Evolutionary conservation across 92 coral and sea anemone species (phyloP).

Genomic region (Phenganax stokvisi): DNA sequence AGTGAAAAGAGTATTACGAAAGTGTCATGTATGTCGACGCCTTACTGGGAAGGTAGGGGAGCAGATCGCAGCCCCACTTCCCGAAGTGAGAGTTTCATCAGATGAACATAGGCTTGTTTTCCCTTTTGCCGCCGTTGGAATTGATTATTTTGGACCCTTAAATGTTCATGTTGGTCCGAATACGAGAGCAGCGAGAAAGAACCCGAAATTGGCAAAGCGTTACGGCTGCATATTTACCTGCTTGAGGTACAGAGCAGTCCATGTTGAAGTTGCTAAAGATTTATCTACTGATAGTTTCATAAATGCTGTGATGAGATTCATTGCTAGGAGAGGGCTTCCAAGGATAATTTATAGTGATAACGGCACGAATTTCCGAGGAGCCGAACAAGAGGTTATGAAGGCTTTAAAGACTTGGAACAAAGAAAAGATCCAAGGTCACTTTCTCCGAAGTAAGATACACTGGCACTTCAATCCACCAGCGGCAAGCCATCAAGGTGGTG

Average conservation of each 20-base stretch:
- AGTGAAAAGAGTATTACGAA: slow-evolving; percentile 45
- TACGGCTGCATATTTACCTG: slow-evolving; percentile 46
- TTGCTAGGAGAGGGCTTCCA: slow-evolving; percentile 52
- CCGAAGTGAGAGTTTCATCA: slow-evolving; percentile 50
- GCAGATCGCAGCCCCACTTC: slow-evolving; percentile 54
- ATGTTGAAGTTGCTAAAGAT: slow-evolving; percentile 37
- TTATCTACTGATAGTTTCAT: slow-evolving; percentile 49
- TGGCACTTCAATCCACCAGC: slow-evolving; percentile 55
- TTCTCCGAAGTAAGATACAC: slow-evolving; percentile 33
- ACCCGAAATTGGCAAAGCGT: slow-evolving; percentile 41
- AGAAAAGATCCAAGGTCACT: slow-evolving; percentile 45
- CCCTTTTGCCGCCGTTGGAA: slow-evolving; percentile 48
- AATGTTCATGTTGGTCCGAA: slow-evolving; percentile 42
- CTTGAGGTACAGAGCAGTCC: slow-evolving; percentile 41
- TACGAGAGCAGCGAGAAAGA: slow-evolving; percentile 48
- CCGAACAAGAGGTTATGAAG: slow-evolving; percentile 46
- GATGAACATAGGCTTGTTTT: slow-evolving; percentile 46
- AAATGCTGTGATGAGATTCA: slow-evolving; percentile 42
- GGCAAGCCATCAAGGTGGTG: slow-evolving; percentile 59
- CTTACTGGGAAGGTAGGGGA: slow-evolving; percentile 43
- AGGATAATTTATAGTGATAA: slow-evolving; percentile 52
- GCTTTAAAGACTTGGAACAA: slow-evolving; percentile 51
- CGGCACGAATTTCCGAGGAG: slow-evolving; percentile 53
- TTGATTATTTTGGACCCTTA: slow-evolving; percentile 53
- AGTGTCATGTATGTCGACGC: slow-evolving; percentile 51